Evolutionary conservation across 1,140 invertebrate species (phyloP).

Genomic region (Ylistrum balloti): DNA sequence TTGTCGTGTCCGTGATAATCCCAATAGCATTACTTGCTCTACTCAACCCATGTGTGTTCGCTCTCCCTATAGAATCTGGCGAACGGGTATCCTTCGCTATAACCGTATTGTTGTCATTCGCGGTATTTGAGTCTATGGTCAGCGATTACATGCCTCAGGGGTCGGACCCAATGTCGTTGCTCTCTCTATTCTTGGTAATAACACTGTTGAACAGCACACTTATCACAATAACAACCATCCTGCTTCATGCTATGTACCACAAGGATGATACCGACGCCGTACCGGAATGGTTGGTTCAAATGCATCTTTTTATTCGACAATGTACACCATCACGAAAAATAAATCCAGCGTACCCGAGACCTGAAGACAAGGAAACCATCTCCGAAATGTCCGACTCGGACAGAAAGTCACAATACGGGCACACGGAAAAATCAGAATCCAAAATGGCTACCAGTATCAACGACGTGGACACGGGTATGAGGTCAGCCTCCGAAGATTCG

Average conservation of each 20-base stretch:
- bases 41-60: slow-evolving; percentile 55
- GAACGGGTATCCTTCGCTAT: slow-evolving; percentile 61
- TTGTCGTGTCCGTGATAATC: slow-evolving; percentile 50
- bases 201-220: slow-evolving; percentile 41
- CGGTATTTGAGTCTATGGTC: slow-evolving; percentile 59
- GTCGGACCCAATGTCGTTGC: slow-evolving; percentile 50
- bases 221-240: slow-evolving; percentile 43
- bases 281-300: not conserved
- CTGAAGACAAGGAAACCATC: not conserved
- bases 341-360: not conserved
- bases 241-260: slow-evolving; percentile 27
- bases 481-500: not conserved
- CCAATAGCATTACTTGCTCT: slow-evolving; percentile 56
- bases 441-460: slow-evolving; percentile 9
- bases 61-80: slow-evolving; percentile 57
- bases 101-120: slow-evolving; percentile 59
- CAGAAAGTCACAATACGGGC: not conserved
- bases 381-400: not conserved
- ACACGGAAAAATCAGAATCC: not conserved
- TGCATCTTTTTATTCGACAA: not conserved
- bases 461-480: not conserved
- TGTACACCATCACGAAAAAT: not conserved
- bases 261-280: slow-evolving; percentile 3
- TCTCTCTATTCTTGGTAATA: slow-evolving; percentile 42
- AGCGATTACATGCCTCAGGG: slow-evolving; percentile 20